A percentile compares a stretch with the other conserved stretches of the same genome.
phyloP scores from a whole-genome alignment of 2,113 vertebrate genomes.

The Uropsilus gracilis region DNA sequence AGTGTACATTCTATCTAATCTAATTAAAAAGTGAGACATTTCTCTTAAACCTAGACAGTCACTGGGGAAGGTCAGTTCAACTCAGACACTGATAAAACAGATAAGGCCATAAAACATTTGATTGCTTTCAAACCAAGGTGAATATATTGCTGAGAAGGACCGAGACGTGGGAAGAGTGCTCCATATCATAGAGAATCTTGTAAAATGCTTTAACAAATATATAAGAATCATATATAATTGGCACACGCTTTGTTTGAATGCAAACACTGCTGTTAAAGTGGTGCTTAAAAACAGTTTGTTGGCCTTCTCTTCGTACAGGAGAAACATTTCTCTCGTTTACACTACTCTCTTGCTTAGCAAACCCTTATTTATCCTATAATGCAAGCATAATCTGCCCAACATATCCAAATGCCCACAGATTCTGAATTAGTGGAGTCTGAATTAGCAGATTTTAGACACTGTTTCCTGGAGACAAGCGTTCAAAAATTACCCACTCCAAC shows the following conservation, averaged over 20 bases:
- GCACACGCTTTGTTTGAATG: slow-evolving; percentile 83
- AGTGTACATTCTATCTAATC: neutral
- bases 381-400: slow-evolving; percentile 75
- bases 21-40: neutral
- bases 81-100: neutral
- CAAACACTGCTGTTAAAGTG: slow-evolving; percentile 82
- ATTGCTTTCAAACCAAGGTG: slow-evolving; percentile 31
- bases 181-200: slow-evolving; percentile 59
- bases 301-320: slow-evolving; percentile 78
- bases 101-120: neutral
- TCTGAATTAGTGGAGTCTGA: slow-evolving; percentile 67
- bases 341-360: slow-evolving; percentile 79
- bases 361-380: slow-evolving; percentile 81
- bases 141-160: slow-evolving; percentile 16
- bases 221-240: slow-evolving; percentile 84
- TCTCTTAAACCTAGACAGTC: neutral
- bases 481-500: neutral
- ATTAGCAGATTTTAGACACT: slow-evolving; percentile 48
- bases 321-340: slow-evolving; percentile 80
- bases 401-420: slow-evolving; percentile 74
- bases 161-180: slow-evolving; percentile 17
- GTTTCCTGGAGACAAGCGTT: neutral
- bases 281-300: slow-evolving; percentile 83
- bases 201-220: slow-evolving; percentile 79
- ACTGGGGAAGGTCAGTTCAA: neutral